These are phyloP conservation scores for Neocloeon triangulifer DNA, from an alignment of 1,140 invertebrate genomes.

Conservation along the genomic window DNA sequence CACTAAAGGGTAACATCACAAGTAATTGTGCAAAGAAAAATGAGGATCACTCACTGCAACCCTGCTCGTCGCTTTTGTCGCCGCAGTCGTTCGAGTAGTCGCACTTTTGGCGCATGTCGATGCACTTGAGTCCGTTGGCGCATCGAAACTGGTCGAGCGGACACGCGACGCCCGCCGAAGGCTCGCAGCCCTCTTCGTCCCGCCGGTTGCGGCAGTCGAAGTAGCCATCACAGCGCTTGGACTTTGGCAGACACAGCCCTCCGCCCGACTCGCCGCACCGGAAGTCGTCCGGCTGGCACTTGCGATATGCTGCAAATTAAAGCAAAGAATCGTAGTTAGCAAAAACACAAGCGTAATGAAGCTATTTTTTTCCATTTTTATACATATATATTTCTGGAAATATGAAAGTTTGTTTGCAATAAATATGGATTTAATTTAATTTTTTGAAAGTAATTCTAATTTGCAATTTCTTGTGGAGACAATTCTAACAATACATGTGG, in stretches of 20 bases:
- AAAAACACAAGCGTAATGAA: no score
- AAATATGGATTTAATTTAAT: no score
- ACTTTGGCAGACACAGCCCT: conserved; percentile 62
- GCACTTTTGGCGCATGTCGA: conserved; percentile 58
- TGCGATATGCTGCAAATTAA: conserved; percentile 63
- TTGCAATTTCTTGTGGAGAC: no score
- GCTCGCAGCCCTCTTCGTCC: conserved; percentile 56
- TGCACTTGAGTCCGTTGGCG: conserved; percentile 56
- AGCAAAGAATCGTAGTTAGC: no score
- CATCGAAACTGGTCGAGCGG: conserved; percentile 76
- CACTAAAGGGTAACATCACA: background rate
- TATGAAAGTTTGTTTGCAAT: no score
- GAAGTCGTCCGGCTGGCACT: conserved; percentile 64
- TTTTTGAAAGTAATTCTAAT: no score
- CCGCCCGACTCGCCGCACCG: conserved; percentile 35
- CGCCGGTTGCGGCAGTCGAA: conserved; percentile 64
- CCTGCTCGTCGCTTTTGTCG: conserved; percentile 71
- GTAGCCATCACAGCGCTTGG: conserved; percentile 77
- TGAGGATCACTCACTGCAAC: conserved; percentile 54
- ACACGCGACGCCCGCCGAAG: conserved; percentile 36
- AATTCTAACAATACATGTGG: no score
- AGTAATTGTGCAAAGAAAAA: conserved; percentile 1
- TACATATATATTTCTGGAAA: no score
- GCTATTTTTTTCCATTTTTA: no score
- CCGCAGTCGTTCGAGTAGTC: conserved; percentile 76